Percentiles rank a stretch among this genome's conserved stretches.
Evolutionary conservation across 2,888 invertebrate genomes (phyloP).

Genomic region (Oscheius sp.): DNA sequence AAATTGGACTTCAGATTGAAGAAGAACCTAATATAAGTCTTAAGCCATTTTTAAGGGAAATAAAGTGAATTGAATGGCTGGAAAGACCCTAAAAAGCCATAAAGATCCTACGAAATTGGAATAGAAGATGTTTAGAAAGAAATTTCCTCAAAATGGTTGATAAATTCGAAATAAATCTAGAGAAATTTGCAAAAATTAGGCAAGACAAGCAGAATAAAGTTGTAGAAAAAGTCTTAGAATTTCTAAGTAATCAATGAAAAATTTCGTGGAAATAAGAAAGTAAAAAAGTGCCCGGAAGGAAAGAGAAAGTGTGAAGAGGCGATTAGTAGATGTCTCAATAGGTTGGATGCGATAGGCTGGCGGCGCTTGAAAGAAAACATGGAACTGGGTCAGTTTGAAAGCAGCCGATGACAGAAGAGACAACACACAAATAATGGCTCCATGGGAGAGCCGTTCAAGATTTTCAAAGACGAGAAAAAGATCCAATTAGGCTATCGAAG

Average conservation of each 20-base stretch:
- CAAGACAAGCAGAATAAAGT: background rate
- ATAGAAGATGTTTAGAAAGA: no score
- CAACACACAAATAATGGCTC: slow-evolving; percentile 22
- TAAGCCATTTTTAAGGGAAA: no score
- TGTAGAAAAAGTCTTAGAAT: background rate
- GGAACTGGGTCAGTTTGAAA: slow-evolving; percentile 27
- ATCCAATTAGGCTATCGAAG: background rate
- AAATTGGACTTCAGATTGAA: no score
- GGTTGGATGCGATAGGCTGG: slow-evolving; percentile 7
- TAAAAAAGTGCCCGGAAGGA: background rate
- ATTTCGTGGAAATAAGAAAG: background rate
- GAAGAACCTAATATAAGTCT: no score
- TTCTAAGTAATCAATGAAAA: background rate
- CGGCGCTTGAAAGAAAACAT: slow-evolving; percentile 30
- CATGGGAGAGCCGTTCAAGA: background rate
- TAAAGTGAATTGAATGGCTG: no score
- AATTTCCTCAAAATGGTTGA: background rate
- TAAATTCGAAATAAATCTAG: background rate
- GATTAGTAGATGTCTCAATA: slow-evolving; percentile 19
- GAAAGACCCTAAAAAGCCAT: no score
- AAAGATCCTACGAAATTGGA: no score
- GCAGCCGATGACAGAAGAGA: slow-evolving; percentile 22
- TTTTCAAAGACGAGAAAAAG: background rate
- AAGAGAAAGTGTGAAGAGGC: background rate
- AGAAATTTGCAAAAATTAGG: background rate